Evolutionary conservation across 1,140 invertebrate species (phyloP), one percentile per base, ranked within the genome.

Genomic region (Akabosia matsudoensis): DNA sequence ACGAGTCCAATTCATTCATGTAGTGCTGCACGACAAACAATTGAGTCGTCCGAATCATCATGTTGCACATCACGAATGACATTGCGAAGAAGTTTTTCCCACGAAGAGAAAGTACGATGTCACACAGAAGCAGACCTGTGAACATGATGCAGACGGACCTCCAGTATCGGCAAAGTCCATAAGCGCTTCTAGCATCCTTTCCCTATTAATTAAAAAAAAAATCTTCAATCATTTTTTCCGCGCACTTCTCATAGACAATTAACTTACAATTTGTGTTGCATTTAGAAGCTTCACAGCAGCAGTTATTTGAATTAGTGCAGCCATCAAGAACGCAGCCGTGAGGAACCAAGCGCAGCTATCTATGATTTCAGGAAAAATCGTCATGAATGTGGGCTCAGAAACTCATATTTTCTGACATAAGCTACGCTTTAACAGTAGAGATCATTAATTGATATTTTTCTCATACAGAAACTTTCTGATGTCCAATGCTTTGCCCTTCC

Each of bases 211-310:
- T 4, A 61, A 10, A 14, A 10, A 10, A 14, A 24, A 61, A 30
- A 67, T 67, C 1, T 67, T 56, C 37, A 61, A 61, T 61, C 13
- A 61, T n/a, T 61, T 61, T n/a, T 61, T 61, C 7, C 13, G 13
- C 24, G 14, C n/a, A 61, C 13, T 22, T 61, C 54, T 24, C 4
- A 61, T 24, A 10, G 13, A 24, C 54, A 24, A 61, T 14, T 28
- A 30, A 30, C 24, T 30, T 67, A 67, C 61, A 30, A 67, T 67
- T 74, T 77, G 71, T 33, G 70, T 77, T 28, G 76, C 71, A 61
- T 74, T 77, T 31, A 77, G 33, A 26, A 77, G 37, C 34, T 70
- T 64, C 4, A 77, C 61, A 28, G 76, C 71, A 24, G 76, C 76
- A 16, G 54, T 31, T 10, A 77, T 31, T 52, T 77, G 76, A n/a